Conservation (phyloP, 2,113 vertebrate species). For the Pionites leucogaster region DNA sequence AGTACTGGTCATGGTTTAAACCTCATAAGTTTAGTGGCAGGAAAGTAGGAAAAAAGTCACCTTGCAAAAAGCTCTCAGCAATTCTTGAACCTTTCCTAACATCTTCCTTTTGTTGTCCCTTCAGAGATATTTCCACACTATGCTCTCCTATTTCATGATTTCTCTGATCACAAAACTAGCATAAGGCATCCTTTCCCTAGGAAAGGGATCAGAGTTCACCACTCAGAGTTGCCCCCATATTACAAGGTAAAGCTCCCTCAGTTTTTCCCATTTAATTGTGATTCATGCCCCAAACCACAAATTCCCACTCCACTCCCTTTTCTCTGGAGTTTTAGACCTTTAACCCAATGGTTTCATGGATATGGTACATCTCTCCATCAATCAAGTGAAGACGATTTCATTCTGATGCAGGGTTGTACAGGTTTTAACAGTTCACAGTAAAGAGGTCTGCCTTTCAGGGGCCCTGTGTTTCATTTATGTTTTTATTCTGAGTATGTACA, state of each 20-base stretch:
- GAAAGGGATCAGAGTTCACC: not conserved
- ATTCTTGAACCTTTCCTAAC: not conserved
- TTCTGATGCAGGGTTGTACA: not conserved
- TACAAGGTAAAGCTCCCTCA: not conserved
- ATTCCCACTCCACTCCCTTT: not conserved
- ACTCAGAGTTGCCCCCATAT: not conserved
- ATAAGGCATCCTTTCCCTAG: not conserved
- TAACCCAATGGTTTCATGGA: not conserved
- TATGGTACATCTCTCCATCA: not conserved
- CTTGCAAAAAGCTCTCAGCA: not conserved
- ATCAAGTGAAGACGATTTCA: not conserved
- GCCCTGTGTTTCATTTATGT: not conserved
- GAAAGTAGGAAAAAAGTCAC: not conserved
- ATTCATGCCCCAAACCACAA: not conserved
- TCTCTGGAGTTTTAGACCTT: not conserved
- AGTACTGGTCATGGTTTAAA: not conserved
- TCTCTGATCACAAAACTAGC: not conserved
- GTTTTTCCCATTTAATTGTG: not conserved
- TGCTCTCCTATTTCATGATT: not conserved
- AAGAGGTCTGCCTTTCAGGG: not conserved
- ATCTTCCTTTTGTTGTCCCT: not conserved
- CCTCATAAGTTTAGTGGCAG: not conserved
- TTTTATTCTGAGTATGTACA: not conserved
- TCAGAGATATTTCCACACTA: not conserved
- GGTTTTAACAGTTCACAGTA: not conserved